phyloP scores from a whole-genome alignment of 35 echinoderm and acorn worm species.

The Nesometra sesokonis region DNA sequence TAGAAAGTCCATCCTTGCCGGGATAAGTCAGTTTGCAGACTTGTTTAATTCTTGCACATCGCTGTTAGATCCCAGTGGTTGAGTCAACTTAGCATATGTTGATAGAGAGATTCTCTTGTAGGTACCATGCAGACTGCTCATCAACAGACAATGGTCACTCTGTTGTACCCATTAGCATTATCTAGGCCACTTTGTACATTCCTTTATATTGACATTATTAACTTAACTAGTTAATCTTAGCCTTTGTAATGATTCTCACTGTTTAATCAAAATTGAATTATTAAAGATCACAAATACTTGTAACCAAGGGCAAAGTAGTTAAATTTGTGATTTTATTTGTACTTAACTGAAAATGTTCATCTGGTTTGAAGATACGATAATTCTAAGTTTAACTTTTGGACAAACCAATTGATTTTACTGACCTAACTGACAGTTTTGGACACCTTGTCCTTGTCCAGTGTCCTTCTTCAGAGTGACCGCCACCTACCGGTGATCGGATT shows the following conservation, averaged over 20 bases:
- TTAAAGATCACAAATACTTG: too few relatives aligned
- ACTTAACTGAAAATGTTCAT: too few relatives aligned
- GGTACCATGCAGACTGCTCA: neutral
- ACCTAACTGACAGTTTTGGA: too few relatives aligned
- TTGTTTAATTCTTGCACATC: neutral
- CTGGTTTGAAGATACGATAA: too few relatives aligned
- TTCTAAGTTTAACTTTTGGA: too few relatives aligned
- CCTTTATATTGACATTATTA: neutral
- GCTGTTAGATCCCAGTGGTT: neutral
- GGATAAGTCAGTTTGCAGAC: neutral
- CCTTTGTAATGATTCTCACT: neutral
- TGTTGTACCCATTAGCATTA: neutral
- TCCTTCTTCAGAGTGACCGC: too few relatives aligned
- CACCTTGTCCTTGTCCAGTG: too few relatives aligned
- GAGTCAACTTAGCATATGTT: neutral
- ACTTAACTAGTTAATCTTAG: neutral
- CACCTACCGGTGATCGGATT: too few relatives aligned
- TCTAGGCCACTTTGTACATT: neutral
- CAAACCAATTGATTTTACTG: too few relatives aligned
- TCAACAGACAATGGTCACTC: neutral
- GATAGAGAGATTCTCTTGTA: neutral
- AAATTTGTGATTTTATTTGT: too few relatives aligned
- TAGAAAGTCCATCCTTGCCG: neutral
- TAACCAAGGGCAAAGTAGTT: too few relatives aligned
- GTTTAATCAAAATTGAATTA: neutral